Conservation (phyloP, 2,113 vertebrate species). For the Myrmecophaga tridactyla region DNA sequence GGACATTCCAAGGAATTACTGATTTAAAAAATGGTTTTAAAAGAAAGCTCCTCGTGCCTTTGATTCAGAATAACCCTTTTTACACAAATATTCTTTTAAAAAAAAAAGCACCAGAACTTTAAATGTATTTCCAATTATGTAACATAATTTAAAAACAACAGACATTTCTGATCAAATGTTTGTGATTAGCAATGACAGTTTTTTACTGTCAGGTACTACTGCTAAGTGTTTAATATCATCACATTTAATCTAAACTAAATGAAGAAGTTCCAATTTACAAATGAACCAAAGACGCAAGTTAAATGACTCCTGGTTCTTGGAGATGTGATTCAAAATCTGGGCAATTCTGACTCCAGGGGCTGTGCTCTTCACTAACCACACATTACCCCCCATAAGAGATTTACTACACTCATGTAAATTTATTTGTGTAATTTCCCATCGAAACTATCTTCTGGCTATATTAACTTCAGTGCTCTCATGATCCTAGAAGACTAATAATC, state of each 20-base stretch:
- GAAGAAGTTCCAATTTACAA: neutral
- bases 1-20: neutral
- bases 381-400: neutral
- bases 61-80: neutral
- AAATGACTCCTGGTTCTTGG: neutral
- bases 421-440: neutral
- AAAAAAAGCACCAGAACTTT: neutral
- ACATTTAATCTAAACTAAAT: neutral
- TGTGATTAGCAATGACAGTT: neutral
- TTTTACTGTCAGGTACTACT: neutral
- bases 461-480: neutral
- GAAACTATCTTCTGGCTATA: neutral
- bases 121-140: neutral
- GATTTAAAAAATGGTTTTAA: neutral
- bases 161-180: neutral
- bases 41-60: neutral
- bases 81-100: neutral
- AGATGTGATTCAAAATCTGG: neutral
- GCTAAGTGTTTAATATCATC: neutral
- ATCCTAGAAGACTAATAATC: neutral
- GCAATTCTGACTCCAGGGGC: neutral
- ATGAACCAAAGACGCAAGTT: neutral
- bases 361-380: neutral
- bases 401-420: neutral
- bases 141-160: neutral